Evolutionary conservation across 2,113 vertebrate species (phyloP).

Genomic region (Melospiza georgiana): DNA sequence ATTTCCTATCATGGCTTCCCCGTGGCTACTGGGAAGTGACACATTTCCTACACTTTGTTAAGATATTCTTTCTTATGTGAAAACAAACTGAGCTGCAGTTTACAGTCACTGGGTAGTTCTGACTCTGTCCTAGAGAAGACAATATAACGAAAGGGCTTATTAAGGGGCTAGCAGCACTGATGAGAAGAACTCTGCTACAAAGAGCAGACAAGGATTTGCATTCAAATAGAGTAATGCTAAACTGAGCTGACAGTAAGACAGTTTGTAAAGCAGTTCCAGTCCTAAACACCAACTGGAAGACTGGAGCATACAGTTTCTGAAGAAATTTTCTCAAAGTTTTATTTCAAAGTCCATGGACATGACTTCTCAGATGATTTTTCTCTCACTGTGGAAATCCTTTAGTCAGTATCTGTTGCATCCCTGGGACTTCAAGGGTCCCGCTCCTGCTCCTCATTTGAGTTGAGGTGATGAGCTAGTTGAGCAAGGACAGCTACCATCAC

Average conservation of each 20-base stretch:
- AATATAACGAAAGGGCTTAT: background rate
- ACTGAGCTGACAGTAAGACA: background rate
- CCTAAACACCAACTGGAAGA: background rate
- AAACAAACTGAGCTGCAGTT: background rate
- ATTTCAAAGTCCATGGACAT: background rate
- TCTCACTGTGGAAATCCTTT: background rate
- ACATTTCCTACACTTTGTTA: constrained; percentile 24
- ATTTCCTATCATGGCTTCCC: background rate
- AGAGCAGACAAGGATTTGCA: background rate
- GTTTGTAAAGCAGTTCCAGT: background rate
- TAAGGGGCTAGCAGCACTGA: background rate
- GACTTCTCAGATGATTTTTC: background rate
- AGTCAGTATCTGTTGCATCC: background rate
- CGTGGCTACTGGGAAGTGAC: constrained; percentile 14
- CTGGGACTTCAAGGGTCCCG: background rate
- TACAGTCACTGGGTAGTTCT: background rate
- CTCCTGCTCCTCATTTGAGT: background rate
- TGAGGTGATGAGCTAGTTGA: background rate
- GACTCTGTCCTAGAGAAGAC: background rate
- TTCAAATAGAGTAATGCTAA: background rate
- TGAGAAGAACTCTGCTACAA: background rate
- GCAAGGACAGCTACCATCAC: background rate
- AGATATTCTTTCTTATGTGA: background rate
- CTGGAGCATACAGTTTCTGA: background rate
- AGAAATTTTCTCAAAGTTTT: background rate